Percentiles rank a stretch among this genome's conserved stretches.
These are phyloP conservation scores for Cephalopholis sonnerati DNA, from an alignment of 2,113 vertebrate genomes.

Conservation along the genomic window DNA sequence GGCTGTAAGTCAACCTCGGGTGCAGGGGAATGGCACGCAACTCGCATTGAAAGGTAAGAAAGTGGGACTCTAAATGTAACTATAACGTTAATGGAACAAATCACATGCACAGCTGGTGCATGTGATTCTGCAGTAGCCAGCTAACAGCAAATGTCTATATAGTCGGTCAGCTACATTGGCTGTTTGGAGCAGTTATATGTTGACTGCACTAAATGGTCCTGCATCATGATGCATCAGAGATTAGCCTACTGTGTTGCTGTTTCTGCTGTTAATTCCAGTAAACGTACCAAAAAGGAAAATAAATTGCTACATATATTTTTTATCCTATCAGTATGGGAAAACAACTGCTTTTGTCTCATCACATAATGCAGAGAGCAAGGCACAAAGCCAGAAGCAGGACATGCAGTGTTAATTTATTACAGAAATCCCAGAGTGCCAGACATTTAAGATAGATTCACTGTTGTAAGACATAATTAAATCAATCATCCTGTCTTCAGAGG, in stretches of 20 bases:
- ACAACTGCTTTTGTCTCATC: not conserved
- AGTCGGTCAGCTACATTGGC: not conserved
- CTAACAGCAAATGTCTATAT: not conserved
- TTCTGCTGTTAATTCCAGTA: not conserved
- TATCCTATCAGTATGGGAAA: not conserved
- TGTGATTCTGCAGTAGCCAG: not conserved
- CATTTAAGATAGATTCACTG: conserved; percentile 23
- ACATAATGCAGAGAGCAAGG: not conserved
- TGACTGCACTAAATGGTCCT: not conserved
- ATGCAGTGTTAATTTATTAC: not conserved
- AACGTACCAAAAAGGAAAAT: not conserved
- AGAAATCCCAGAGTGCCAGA: not conserved
- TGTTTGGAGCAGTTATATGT: not conserved
- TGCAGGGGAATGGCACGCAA: not conserved
- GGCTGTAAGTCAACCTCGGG: conserved; percentile 1
- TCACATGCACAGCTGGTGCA: too few species aligned
- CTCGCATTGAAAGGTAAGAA: conserved; percentile 47
- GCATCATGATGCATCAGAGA: not conserved
- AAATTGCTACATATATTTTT: not conserved
- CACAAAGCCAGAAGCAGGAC: not conserved
- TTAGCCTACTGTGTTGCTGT: not conserved
- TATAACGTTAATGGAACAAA: not conserved
- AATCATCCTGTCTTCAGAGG: conserved; percentile 35
- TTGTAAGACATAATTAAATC: conserved; percentile 26
- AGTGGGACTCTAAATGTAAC: not conserved